phyloP scores from a whole-genome alignment of 2,888 invertebrate genomes.

The Gisinianus flammeolus region DNA sequence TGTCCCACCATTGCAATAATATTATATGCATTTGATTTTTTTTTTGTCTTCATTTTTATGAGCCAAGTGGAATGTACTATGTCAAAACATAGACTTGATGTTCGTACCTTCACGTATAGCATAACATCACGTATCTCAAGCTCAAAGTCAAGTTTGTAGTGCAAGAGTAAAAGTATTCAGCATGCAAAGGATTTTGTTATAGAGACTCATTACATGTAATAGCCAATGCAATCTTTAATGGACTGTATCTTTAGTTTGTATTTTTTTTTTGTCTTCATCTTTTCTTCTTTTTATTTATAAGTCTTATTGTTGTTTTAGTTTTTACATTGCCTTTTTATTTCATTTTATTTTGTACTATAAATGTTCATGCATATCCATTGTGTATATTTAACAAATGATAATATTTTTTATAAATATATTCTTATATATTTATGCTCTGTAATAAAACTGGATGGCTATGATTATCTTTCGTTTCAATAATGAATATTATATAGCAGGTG shows the following conservation, averaged over 20 bases:
- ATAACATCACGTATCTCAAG: conserved; percentile 8
- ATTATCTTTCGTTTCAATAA: no score
- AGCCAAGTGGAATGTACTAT: conserved; percentile 15
- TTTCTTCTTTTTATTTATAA: background rate
- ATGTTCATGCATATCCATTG: no score
- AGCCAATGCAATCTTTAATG: conserved; percentile 4
- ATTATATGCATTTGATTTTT: conserved; percentile 4
- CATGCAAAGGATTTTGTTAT: background rate
- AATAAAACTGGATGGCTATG: no score
- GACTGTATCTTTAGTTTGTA: background rate
- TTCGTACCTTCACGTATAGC: background rate
- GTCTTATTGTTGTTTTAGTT: background rate
- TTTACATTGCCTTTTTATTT: background rate
- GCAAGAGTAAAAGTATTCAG: background rate
- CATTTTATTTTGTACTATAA: no score
- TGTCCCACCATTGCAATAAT: conserved; percentile 7
- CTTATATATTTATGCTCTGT: no score
- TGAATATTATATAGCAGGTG: no score
- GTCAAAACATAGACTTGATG: conserved; percentile 6
- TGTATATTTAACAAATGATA: background rate
- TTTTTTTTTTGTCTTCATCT: background rate
- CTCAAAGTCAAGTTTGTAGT: background rate
- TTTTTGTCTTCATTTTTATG: conserved; percentile 6
- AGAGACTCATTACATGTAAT: background rate
- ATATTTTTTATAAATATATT: no score